These are phyloP conservation scores for Eutrigla gurnardus DNA, from an alignment of 2,797 vertebrate species.

Conservation along the genomic window DNA sequence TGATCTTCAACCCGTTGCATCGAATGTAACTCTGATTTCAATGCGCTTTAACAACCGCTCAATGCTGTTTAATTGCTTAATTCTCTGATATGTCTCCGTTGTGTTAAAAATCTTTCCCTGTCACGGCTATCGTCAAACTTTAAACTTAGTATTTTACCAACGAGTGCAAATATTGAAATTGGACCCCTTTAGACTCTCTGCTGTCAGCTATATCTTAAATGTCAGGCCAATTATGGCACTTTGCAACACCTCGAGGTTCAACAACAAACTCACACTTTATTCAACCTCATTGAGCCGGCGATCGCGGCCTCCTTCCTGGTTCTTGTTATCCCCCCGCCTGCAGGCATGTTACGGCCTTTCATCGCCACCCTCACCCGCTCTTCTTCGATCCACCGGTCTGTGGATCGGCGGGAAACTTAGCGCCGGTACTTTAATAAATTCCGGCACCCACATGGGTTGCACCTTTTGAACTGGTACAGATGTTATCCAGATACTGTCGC, in stretches of 20 bases:
- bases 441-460: slow-evolving; percentile 47
- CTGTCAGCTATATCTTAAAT: slow-evolving; percentile 18
- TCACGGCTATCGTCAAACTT: not conserved
- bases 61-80: not conserved
- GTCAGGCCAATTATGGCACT: slow-evolving; percentile 39
- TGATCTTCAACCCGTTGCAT: slow-evolving; percentile 42
- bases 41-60: slow-evolving; percentile 7
- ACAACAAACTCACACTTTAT: slow-evolving; percentile 7
- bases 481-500: slow-evolving; percentile 15
- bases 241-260: slow-evolving; percentile 4
- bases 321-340: slow-evolving; percentile 40
- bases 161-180: slow-evolving; percentile 27
- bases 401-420: slow-evolving; percentile 33
- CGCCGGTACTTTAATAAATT: slow-evolving; percentile 55
- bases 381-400: slow-evolving; percentile 19
- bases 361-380: slow-evolving; percentile 57
- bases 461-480: slow-evolving; percentile 46
- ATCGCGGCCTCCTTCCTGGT: slow-evolving; percentile 6
- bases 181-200: not conserved
- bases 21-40: slow-evolving; percentile 28
- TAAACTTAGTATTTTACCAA: not conserved
- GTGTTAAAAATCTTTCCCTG: not conserved
- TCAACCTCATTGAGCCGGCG: too few species aligned
- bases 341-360: slow-evolving; percentile 47
- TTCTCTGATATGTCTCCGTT: slow-evolving; percentile 2